Evolutionary conservation across 1,140 invertebrate species (phyloP), one percentile per base, ranked within the genome.

Genomic region (Drosophila setifemur): DNA sequence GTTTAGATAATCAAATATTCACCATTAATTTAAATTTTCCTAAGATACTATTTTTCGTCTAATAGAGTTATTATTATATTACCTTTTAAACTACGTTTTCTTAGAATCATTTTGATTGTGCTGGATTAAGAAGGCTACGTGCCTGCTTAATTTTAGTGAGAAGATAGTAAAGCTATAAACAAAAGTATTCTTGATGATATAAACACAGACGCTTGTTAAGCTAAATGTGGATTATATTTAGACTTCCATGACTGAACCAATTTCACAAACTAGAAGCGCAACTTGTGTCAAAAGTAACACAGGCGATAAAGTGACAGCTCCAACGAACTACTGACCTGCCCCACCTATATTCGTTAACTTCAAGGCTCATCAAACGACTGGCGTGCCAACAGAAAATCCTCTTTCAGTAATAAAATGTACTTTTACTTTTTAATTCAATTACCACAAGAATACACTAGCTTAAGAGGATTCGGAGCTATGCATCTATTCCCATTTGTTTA

Each of bases 361-460:
- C 52, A 31, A 63, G 28, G 21, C 2, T 12, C 40, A 25, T 63
- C 57, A 64, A 64, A 63, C 18, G 42, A 11, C 49, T 23, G 44
- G 43, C 55, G 6, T 35, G 47, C 53, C 33, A 40, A 64, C 57
- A 57, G 55, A 53, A 35, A n/a, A 40, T 16, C 28, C 49, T 70
- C 55, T 74, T 78, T 63, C 47, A 55, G 64, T 81, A 72, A 82
- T 83, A 76, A 76, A 75, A 77, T 55, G 42, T 9, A 42, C 71
- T 81, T 43, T 69, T n/a, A 50, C 78, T 60, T 66, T 77, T 58
- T 63, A 47, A 61, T 74, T 68, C 64, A 74, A 85, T 79, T 79
- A 73, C n/a, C n/a, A n/a, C n/a, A 28, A 25, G 29, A 44, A 12
- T 33, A 37, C 8, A n/a, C n/a, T n/a, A n/a, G n/a, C 44, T 19